Evolutionary conservation across 2,113 vertebrate genomes (phyloP).

Genomic region (Columba janthina): DNA sequence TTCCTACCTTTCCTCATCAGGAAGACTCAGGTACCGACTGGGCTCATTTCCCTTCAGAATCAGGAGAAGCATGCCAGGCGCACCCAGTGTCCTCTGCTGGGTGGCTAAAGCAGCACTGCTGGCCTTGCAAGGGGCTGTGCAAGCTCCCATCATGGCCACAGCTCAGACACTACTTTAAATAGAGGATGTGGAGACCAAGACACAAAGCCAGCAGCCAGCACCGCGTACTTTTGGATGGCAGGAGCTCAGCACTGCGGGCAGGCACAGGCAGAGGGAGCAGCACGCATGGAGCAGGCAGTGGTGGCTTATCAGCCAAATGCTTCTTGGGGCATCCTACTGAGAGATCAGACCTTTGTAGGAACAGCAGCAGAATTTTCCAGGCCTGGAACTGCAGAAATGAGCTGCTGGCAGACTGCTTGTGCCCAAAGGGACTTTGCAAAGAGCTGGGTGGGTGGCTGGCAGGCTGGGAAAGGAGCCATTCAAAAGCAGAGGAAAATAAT

Average conservation of each 20-base stretch:
- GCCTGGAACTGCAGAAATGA: background rate
- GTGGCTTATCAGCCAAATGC: background rate
- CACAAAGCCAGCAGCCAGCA: background rate
- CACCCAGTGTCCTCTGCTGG: background rate
- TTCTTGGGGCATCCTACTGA: background rate
- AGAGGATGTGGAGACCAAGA: background rate
- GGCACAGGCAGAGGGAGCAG: background rate
- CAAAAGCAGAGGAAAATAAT: background rate
- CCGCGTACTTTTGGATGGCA: background rate
- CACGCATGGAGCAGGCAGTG: fast-evolving
- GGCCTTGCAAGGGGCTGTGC: background rate
- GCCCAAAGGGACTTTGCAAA: background rate
- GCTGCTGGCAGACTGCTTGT: background rate
- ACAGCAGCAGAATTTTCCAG: background rate
- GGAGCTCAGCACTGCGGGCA: background rate
- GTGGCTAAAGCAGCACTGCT: background rate
- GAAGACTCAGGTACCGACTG: background rate
- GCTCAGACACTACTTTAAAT: background rate
- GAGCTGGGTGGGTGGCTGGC: constrained; percentile 1
- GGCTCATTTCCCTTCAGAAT: background rate
- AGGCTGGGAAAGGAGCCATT: constrained; percentile 22
- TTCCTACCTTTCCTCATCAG: background rate
- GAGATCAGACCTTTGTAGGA: background rate
- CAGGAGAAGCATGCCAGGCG: background rate
- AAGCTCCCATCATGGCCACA: background rate